Evolutionary conservation across 2,113 vertebrate species (phyloP).

Genomic region (Lethenteron reissneri): DNA sequence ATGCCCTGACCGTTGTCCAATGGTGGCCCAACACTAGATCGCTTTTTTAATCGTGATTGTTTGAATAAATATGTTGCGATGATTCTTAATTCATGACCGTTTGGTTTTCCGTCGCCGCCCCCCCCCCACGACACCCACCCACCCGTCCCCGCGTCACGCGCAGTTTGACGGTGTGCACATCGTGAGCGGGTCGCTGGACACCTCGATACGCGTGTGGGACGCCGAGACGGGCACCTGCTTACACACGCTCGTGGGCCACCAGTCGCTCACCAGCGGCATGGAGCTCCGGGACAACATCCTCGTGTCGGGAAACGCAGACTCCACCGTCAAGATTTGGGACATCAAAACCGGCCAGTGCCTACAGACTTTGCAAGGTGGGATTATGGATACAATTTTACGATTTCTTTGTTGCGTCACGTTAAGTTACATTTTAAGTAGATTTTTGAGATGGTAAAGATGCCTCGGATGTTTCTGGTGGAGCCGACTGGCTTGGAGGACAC

Average conservation of each 20-base stretch:
- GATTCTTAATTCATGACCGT: too few species aligned
- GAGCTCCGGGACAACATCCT: slow-evolving; percentile 23
- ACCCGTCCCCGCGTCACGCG: fast-evolving
- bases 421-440: too few species aligned
- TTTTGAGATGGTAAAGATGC: too few species aligned
- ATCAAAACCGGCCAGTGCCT: slow-evolving; percentile 25
- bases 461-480: too few species aligned
- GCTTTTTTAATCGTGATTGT: too few species aligned
- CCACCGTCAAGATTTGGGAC: slow-evolving; percentile 28
- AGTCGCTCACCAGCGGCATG: slow-evolving; percentile 22
- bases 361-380: slow-evolving; percentile 23
- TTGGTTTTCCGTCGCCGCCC: background rate
- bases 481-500: too few species aligned
- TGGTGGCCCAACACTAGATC: too few species aligned
- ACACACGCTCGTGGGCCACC: slow-evolving; percentile 24
- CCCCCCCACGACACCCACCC: background rate
- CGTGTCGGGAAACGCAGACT: slow-evolving; percentile 20
- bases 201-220: slow-evolving; percentile 21
- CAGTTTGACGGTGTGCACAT: slow-evolving; percentile 24
- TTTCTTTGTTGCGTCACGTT: too few species aligned
- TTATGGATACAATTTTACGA: fast-evolving
- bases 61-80: too few species aligned
- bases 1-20: too few species aligned
- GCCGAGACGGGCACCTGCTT: slow-evolving; percentile 23
- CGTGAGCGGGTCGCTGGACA: slow-evolving; percentile 22